These are phyloP conservation scores for Parus major DNA, from an alignment of 2,113 vertebrate genomes.

Conservation along the genomic window DNA sequence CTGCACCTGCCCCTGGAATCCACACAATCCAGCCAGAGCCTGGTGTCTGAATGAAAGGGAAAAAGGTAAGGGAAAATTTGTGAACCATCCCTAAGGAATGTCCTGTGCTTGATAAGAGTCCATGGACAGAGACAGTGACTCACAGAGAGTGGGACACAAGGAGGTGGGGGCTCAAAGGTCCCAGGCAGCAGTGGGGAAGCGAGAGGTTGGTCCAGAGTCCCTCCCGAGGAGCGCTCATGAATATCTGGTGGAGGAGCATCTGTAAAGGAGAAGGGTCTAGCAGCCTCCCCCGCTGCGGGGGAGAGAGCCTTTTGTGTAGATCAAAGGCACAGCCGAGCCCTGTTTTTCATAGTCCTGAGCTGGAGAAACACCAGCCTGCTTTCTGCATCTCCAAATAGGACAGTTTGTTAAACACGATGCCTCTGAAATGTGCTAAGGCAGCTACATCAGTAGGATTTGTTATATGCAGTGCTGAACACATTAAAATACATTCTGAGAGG, in stretches of 20 bases:
- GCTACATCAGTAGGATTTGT: neutral
- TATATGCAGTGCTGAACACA: neutral
- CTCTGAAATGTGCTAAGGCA: neutral
- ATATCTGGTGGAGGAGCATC: neutral
- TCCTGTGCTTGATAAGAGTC: accelerated
- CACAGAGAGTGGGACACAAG: neutral
- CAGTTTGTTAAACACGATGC: neutral
- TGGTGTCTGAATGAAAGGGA: neutral
- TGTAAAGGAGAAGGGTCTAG: neutral
- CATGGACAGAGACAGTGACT: neutral
- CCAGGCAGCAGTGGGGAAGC: neutral
- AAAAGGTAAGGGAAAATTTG: neutral
- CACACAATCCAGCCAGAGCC: accelerated
- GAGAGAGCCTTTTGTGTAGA: neutral
- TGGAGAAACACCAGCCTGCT: neutral
- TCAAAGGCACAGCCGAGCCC: neutral
- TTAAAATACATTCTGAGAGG: neutral
- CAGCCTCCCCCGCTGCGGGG: neutral
- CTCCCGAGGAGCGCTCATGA: neutral
- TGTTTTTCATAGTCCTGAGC: neutral
- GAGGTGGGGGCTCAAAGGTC: neutral
- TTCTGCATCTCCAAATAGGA: neutral
- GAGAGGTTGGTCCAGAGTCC: neutral
- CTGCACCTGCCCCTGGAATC: neutral
- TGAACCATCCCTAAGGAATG: neutral